Evolutionary conservation across 2,797 vertebrate species (phyloP).

Genomic region (Arnoldichthys spilopterus): DNA sequence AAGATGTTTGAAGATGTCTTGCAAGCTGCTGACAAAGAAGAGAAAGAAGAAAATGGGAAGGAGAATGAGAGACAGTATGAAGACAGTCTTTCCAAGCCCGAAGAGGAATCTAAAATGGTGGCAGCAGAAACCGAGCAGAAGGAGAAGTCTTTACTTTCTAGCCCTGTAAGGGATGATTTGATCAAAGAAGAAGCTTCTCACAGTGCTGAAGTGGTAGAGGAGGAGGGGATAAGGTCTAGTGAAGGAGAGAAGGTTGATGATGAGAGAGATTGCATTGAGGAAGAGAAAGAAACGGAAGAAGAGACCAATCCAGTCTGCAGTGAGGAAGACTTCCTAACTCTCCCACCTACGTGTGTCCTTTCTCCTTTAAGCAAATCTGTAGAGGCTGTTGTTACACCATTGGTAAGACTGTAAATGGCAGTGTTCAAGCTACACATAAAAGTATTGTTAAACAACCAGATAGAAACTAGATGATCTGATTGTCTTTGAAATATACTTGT

Average conservation of each 20-base stretch:
- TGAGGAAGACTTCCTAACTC: slow-evolving; percentile 70
- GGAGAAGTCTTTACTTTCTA: slow-evolving; percentile 48
- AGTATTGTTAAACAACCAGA: too few species aligned
- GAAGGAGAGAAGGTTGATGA: neutral
- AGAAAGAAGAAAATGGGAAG: slow-evolving; percentile 38
- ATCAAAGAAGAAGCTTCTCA: slow-evolving; percentile 45
- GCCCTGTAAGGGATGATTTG: slow-evolving; percentile 44
- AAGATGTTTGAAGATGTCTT: slow-evolving; percentile 81
- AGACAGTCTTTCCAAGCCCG: neutral
- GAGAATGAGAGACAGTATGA: neutral
- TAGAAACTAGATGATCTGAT: too few species aligned
- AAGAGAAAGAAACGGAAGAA: slow-evolving; percentile 29
- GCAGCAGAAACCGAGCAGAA: neutral
- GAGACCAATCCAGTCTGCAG: slow-evolving; percentile 47
- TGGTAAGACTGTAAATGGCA: slow-evolving; percentile 66
- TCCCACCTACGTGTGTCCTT: slow-evolving; percentile 75
- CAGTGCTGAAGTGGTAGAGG: slow-evolving; percentile 38
- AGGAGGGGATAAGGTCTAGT: neutral
- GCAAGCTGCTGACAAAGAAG: slow-evolving; percentile 67
- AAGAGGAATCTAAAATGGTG: neutral
- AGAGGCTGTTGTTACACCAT: slow-evolving; percentile 79
- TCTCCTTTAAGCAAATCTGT: slow-evolving; percentile 83
- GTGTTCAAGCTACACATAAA: neutral
- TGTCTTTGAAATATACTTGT: too few species aligned
- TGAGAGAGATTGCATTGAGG: neutral